These are phyloP conservation scores for Diaperis boleti DNA, from an alignment of 2,888 invertebrate species.

Conservation along the genomic window DNA sequence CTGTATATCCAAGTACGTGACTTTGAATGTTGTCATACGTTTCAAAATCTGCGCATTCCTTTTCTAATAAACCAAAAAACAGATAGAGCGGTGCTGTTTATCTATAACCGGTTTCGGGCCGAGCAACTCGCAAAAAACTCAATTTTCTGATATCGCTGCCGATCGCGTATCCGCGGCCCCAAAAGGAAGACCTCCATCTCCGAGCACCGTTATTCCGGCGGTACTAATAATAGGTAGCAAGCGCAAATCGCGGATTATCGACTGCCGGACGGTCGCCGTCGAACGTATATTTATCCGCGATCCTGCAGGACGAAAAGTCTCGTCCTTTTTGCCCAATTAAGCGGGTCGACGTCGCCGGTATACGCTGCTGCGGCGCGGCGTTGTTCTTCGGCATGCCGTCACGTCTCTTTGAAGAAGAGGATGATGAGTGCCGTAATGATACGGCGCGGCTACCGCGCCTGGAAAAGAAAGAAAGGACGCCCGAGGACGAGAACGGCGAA, in stretches of 20 bases:
- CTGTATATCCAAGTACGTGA: too few species aligned
- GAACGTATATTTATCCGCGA: neutral
- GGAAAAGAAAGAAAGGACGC: conserved; percentile 44
- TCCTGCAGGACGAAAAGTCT: neutral
- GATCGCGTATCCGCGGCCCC: neutral
- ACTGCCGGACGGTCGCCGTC: neutral
- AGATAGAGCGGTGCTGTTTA: too few species aligned
- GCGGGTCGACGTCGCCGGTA: too few species aligned
- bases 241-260: neutral
- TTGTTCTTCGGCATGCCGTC: conserved; percentile 43
- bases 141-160: neutral
- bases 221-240: conserved; percentile 6
- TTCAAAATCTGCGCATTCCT: too few species aligned
- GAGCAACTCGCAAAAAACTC: neutral
- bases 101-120: too few species aligned
- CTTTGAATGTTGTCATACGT: too few species aligned
- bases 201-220: neutral
- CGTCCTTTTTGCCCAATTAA: conserved; percentile 5
- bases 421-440: conserved; percentile 50
- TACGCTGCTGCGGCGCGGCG: too few species aligned
- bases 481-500: conserved; percentile 40
- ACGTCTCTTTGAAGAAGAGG: conserved; percentile 45
- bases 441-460: conserved; percentile 52
- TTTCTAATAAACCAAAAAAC: too few species aligned
- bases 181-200: neutral